Conservation (phyloP, 2,797 vertebrate species). For the Poliocrania exsul region DNA sequence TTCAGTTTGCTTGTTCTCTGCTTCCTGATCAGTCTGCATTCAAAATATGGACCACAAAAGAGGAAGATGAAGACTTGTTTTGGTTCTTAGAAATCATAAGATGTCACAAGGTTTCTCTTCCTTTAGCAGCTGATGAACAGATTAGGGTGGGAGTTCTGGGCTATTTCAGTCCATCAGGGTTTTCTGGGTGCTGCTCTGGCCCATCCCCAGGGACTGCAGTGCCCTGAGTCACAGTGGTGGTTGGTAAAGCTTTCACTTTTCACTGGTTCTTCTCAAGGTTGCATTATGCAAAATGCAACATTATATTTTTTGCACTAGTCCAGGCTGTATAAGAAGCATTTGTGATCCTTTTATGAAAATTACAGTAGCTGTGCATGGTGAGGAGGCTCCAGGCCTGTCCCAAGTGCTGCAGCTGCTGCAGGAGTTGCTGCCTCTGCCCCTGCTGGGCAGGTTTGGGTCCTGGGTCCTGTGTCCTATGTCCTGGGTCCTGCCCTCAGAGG, state of each 20-base stretch:
- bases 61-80: not conserved
- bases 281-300: not conserved
- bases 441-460: not conserved
- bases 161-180: not conserved
- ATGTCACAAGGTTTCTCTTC: not conserved
- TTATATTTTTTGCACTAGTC: not conserved
- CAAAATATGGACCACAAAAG: not conserved
- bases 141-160: not conserved
- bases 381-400: not conserved
- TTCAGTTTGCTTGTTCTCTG: not conserved
- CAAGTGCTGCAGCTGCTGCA: not conserved
- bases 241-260: not conserved
- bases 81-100: not conserved
- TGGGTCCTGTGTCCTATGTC: not conserved
- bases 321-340: not conserved
- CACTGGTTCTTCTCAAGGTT: conserved; percentile 25
- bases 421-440: not conserved
- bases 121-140: not conserved
- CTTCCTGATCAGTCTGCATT: not conserved
- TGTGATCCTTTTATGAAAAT: not conserved
- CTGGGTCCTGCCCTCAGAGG: not conserved
- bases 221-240: not conserved
- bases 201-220: not conserved
- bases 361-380: not conserved
- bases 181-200: not conserved